phyloP scores from a whole-genome alignment of 2,888 invertebrate species.

The Onchidella celtica region DNA sequence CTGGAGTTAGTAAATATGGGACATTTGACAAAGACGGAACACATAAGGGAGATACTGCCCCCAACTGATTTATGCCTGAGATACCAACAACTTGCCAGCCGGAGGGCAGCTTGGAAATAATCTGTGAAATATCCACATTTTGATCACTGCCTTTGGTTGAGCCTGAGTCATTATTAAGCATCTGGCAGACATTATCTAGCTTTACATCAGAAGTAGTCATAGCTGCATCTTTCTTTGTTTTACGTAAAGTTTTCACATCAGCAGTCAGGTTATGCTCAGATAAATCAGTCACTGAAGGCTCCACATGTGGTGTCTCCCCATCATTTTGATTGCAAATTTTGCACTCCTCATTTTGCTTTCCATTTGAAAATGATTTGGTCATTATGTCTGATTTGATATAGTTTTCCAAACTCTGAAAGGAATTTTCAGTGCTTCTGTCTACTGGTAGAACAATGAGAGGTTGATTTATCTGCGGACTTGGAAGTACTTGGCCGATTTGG shows the following conservation, averaged over 20 bases:
- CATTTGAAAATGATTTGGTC: too few relatives aligned
- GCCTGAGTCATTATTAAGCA: not conserved
- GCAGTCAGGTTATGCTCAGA: not conserved
- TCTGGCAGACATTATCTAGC: not conserved
- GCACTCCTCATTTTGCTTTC: not conserved
- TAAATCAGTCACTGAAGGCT: too few relatives aligned
- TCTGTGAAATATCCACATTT: conserved; percentile 28
- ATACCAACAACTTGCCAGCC: conserved; percentile 49
- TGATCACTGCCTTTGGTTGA: not conserved
- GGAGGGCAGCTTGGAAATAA: conserved; percentile 43
- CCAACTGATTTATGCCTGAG: conserved; percentile 13
- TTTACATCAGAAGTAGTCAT: not conserved
- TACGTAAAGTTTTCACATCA: conserved; percentile 3
- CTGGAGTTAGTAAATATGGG: not conserved
- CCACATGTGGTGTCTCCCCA: too few relatives aligned
- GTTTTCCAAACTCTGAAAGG: not conserved
- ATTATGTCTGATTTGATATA: not conserved
- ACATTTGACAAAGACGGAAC: not conserved
- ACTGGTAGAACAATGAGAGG: conserved; percentile 24
- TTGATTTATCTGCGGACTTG: not conserved
- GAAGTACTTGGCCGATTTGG: not conserved
- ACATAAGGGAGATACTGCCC: not conserved
- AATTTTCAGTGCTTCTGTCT: not conserved
- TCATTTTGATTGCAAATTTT: not conserved
- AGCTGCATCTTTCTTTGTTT: not conserved